Evolutionary conservation across 1,140 invertebrate species (phyloP), one percentile per base, ranked within the genome.

Genomic region (Batillaria attramentaria): DNA sequence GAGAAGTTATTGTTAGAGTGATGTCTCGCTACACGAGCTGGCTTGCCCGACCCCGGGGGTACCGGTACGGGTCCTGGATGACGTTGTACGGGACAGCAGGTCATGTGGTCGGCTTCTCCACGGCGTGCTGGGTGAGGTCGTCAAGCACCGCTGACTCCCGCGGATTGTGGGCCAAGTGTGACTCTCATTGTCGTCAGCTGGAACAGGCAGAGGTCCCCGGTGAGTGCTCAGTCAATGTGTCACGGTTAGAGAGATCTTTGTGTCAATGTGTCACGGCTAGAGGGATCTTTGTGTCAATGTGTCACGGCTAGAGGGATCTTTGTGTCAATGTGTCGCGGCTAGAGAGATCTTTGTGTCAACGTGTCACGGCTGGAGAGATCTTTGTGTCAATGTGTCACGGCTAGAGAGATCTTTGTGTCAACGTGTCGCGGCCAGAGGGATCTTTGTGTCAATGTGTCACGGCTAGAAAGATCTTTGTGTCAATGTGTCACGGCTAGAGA

Each of bases 21-120:
- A 50, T 50, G 42, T 43, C 70, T 6, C 39, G 35, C 4, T 72
- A n/a, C 69, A 37, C 41, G 24, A 41, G 5, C 16, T 33, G 66
- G 31, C 20, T 72, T 37, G 41, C 24, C 20, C 69, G 69, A 3
- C 37, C 37, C 3, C 35, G 35, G 16, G 69, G 69, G 0, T 74
- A 74, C 46, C 46, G 72, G 33, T 75, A 75, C 73, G 73, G 73
- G 35, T 75, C 73, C 35, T 75, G 73, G 73, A 33, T 75, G 73
- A 39, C 43, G n/a, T 39, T 75, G 35, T 39, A 75, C 54, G 73
- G 73, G 6, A 42, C 54, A 24, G 73, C 54, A 4, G 73, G 35
- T 0, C 73, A 75, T 37, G 31, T 75, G 73, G 73, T 75, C 16
- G 73, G 73, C 54, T 75, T 75, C 54, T 75, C 73, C 73, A 75